Evolutionary conservation across 2,888 invertebrate species (phyloP), one percentile per base, ranked within the genome.

Genomic region (Phlogophora meticulosa): DNA sequence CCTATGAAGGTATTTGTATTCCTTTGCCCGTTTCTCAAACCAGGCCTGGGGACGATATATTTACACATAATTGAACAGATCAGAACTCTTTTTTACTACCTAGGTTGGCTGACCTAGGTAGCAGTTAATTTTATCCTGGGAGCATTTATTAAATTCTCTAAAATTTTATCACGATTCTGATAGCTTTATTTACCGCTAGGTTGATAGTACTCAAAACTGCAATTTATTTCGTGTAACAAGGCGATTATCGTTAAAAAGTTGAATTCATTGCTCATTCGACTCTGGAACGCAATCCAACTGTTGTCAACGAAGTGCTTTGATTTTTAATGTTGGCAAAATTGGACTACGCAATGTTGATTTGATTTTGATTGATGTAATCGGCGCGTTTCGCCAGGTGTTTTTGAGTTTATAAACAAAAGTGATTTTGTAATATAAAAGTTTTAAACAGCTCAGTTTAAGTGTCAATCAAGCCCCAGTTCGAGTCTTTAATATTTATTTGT

Each of bases 351-450:
- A 22, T 61, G 68, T 75, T 28, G 28, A 28, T 28, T 53, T 57
- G 24, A 11, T 48, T 75, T 74, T 42, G 48, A 58, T 70, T 58
- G 71, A 73, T 58, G 49, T 20, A 45, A 10, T 11, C 46, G 0
- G 9, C 58, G 40, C 46, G 32, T 28, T 49, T 9, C 0, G 7
- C 46, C 75, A 62, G 73, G 74, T 78, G 78, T 56, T 73, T 51
- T 40, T 42, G 22, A 73, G 34, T 66, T 36, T 49, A 61, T 51
- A 76, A 62, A 76, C 75, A 73, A 78, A 43, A 78, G 48, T 62
- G 45, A 38, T 62, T 45, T 0, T 7, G 10, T 51, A 40, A 42
- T 22, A 15, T 17, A 43, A n/a, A 59, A 73, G 34, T 13, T 48
- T 0, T 42, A 10, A 3, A 3, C 2, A 22, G 7, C 13, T 24